These are phyloP conservation scores for Harpagifer antarcticus DNA, from an alignment of 2,797 vertebrate species.

Conservation along the genomic window DNA sequence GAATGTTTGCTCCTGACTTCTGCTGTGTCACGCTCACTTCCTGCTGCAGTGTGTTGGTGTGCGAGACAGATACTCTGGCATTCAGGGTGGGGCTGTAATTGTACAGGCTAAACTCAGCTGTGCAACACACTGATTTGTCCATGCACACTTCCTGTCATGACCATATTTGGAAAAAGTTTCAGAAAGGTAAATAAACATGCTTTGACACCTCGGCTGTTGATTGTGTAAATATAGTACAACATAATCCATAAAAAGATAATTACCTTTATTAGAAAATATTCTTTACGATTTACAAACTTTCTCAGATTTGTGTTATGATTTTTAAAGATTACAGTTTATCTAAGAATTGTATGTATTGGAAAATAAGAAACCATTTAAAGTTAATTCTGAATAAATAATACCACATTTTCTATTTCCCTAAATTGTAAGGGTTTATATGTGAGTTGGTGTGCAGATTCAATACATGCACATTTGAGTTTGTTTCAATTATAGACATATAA, in stretches of 20 bases:
- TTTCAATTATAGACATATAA: not conserved
- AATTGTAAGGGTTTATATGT: not conserved
- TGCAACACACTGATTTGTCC: constrained; percentile 3
- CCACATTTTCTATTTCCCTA: not conserved
- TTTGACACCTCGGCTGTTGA: not conserved
- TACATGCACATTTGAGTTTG: not conserved
- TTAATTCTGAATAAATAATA: not conserved
- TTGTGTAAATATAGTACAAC: not conserved
- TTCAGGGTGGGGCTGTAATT: constrained; percentile 53
- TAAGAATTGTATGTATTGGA: not conserved
- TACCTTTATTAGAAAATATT: no score
- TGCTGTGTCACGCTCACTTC: constrained; percentile 52
- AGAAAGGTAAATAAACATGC: not conserved
- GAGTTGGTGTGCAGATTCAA: not conserved
- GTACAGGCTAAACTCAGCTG: constrained; percentile 37
- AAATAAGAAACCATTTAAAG: not conserved
- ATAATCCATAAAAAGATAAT: not conserved
- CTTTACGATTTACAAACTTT: not conserved
- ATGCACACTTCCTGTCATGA: constrained; percentile 37
- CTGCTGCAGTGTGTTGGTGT: constrained; percentile 30
- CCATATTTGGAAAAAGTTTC: constrained; percentile 52
- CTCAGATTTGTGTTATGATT: not conserved
- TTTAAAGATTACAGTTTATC: not conserved
- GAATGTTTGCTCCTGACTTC: constrained; percentile 33
- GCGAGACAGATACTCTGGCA: constrained; percentile 38